Conservation (phyloP, 2,888 invertebrate species). For the Coelopa pilipes region DNA sequence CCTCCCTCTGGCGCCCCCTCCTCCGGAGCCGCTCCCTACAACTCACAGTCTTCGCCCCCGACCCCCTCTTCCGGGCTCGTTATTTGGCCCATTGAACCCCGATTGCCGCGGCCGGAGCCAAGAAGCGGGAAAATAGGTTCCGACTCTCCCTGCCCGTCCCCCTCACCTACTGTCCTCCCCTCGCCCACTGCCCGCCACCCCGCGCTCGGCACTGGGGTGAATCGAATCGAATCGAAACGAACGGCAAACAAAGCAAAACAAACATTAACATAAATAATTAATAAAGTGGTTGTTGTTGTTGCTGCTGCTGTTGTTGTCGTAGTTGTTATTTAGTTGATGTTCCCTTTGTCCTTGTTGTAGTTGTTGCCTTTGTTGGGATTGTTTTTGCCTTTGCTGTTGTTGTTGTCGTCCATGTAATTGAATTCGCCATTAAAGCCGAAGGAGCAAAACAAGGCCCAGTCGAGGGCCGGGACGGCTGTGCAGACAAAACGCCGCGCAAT, state of each 20-base stretch:
- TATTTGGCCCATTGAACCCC: slow-evolving; percentile 23
- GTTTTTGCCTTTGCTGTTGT: slow-evolving; percentile 41
- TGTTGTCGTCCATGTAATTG: slow-evolving; percentile 40
- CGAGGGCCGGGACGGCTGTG: background rate
- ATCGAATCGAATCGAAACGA: background rate
- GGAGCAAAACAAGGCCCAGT: slow-evolving; percentile 21
- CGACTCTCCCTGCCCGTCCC: background rate
- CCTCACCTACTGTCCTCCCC: too few species aligned
- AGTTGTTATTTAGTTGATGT: slow-evolving; percentile 42
- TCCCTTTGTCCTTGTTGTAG: slow-evolving; percentile 45
- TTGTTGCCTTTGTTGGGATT: slow-evolving; percentile 34
- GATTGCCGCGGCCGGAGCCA: background rate
- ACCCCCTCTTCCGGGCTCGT: background rate
- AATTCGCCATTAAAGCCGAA: slow-evolving; percentile 24
- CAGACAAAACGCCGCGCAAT: slow-evolving; percentile 46
- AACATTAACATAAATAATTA: slow-evolving; percentile 35
- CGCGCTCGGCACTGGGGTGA: too few species aligned
- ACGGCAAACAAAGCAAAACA: slow-evolving; percentile 12
- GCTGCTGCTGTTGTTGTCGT: slow-evolving; percentile 39
- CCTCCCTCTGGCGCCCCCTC: too few species aligned
- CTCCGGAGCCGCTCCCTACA: too few species aligned
- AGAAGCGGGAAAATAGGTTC: slow-evolving; percentile 8
- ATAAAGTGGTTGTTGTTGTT: slow-evolving; percentile 32
- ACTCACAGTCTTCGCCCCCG: too few species aligned
- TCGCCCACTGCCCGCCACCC: background rate